These are phyloP conservation scores for Nephrotoma guestfalica DNA, from an alignment of 2,888 invertebrate species.

Conservation along the genomic window DNA sequence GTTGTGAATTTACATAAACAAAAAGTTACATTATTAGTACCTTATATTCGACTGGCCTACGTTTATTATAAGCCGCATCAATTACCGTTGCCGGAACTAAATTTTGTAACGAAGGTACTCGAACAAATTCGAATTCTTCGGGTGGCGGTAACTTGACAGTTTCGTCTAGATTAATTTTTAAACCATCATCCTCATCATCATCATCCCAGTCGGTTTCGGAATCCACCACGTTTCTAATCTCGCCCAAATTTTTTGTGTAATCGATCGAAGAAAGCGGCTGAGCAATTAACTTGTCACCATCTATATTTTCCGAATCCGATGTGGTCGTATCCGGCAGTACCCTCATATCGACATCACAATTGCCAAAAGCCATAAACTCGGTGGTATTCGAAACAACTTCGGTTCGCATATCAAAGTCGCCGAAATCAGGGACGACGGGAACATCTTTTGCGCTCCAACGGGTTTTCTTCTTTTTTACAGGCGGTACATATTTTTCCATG, in stretches of 20 bases:
- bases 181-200: neutral
- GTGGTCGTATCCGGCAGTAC: neutral
- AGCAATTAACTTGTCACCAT: neutral
- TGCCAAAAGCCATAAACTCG: neutral
- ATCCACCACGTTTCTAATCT: neutral
- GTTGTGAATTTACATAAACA: neutral
- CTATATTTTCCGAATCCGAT: neutral
- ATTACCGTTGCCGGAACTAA: neutral
- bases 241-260: neutral
- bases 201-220: neutral
- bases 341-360: neutral
- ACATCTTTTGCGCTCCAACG: neutral
- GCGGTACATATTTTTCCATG: neutral
- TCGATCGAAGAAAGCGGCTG: neutral
- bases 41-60: neutral
- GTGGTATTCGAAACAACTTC: neutral
- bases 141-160: neutral
- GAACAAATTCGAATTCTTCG: neutral
- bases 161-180: neutral
- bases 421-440: neutral
- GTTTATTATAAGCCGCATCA: neutral
- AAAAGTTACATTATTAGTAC: neutral
- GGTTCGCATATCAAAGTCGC: neutral
- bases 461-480: neutral
- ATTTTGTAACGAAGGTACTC: neutral